phyloP scores from a whole-genome alignment of 1,140 invertebrate genomes.

The Rhopalosiphum padi region DNA sequence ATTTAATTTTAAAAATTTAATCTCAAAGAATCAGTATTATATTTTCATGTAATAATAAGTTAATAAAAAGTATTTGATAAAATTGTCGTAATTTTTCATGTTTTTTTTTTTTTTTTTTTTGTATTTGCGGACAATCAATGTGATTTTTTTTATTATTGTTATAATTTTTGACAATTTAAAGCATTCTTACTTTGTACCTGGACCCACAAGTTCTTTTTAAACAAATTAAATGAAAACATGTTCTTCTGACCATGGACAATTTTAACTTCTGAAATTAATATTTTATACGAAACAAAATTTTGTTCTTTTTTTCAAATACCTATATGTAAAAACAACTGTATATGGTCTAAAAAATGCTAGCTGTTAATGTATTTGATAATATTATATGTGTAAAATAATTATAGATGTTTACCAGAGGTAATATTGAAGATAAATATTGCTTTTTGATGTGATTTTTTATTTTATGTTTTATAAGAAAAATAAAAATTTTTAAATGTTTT shows the following conservation, averaged over 20 bases:
- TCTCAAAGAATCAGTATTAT: neutral
- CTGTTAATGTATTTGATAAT: slow-evolving; percentile 44
- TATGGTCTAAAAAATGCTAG: slow-evolving; percentile 49
- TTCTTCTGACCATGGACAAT: neutral
- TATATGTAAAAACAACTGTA: neutral
- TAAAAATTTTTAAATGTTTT: slow-evolving; percentile 30
- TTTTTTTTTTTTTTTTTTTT: slow-evolving; percentile 34
- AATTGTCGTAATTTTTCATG: neutral
- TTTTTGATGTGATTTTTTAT: slow-evolving; percentile 57
- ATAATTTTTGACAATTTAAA: neutral
- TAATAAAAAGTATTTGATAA: neutral
- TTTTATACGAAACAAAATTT: neutral
- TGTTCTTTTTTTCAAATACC: neutral
- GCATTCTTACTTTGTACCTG: slow-evolving; percentile 12
- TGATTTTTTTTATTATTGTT: neutral
- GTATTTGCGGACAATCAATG: slow-evolving; percentile 46
- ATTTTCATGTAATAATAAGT: slow-evolving; percentile 11
- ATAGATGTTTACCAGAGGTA: slow-evolving; percentile 40
- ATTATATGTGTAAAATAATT: slow-evolving; percentile 44
- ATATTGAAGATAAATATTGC: slow-evolving; percentile 42
- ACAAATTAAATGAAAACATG: neutral
- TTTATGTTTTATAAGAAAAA: slow-evolving; percentile 56
- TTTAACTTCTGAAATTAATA: neutral
- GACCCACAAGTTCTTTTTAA: neutral
- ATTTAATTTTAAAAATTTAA: slow-evolving; percentile 12